phyloP scores from a whole-genome alignment of 92 coral and sea anemone species.

The Epizoanthus rinbou region DNA sequence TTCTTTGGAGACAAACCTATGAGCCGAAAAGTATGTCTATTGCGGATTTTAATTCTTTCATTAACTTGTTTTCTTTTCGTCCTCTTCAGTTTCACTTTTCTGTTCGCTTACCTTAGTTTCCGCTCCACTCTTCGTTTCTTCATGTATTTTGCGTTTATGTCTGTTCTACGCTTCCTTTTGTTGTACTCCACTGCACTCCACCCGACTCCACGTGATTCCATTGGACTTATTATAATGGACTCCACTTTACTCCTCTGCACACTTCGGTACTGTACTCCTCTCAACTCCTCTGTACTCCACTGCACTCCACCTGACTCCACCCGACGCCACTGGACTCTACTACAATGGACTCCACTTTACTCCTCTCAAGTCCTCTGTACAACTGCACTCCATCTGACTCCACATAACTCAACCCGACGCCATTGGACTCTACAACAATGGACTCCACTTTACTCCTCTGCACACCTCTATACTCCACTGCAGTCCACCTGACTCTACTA shows the following conservation, averaged over 20 bases:
- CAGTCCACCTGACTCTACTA: background rate
- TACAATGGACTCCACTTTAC: too few species aligned
- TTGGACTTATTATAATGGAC: too few species aligned
- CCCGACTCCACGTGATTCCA: background rate
- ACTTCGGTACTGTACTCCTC: background rate
- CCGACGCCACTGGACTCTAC: too few species aligned
- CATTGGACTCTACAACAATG: too few species aligned
- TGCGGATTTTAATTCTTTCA: background rate
- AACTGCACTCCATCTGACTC: background rate
- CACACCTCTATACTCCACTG: background rate
- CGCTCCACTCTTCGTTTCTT: background rate
- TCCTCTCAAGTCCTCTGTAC: background rate
- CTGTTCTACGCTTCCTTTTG: background rate
- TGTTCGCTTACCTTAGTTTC: background rate
- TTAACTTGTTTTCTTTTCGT: background rate
- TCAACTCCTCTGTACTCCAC: too few species aligned
- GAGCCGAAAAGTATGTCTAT: slow-evolving; percentile 65
- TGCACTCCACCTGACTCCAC: background rate
- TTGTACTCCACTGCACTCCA: background rate
- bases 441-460: background rate
- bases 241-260: background rate
- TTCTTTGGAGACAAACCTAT: slow-evolving; percentile 87
- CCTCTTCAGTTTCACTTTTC: too few species aligned
- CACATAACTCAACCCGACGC: too few species aligned
- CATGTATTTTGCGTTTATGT: background rate